A percentile compares a stretch with the other conserved stretches of the same genome.
These are phyloP conservation scores for Leptinotarsa haldemani DNA, from an alignment of 2,888 invertebrate genomes.

Conservation along the genomic window DNA sequence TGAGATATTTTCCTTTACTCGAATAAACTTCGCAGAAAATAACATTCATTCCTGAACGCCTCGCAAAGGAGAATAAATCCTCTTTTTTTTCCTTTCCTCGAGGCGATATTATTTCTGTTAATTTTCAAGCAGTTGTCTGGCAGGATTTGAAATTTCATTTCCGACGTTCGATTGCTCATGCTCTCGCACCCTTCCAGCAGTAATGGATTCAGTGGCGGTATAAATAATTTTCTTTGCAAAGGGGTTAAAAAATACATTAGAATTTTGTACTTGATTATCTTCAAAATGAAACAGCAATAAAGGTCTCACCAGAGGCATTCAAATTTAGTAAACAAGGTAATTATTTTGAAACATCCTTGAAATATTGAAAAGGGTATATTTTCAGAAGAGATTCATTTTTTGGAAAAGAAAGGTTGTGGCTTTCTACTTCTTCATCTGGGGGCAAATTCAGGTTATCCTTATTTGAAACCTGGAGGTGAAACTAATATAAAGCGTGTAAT, in stretches of 20 bases:
- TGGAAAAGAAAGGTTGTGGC: too few relatives aligned
- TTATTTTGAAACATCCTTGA: too few relatives aligned
- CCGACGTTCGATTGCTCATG: slow-evolving; percentile 44
- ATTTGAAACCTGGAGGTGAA: too few relatives aligned
- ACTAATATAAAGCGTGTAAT: too few relatives aligned
- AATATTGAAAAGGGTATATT: too few relatives aligned
- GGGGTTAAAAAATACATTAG: not conserved
- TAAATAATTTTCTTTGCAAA: not conserved
- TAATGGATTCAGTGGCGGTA: not conserved
- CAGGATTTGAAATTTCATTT: slow-evolving; percentile 49
- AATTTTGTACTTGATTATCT: too few relatives aligned
- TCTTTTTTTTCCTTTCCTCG: slow-evolving; percentile 30
- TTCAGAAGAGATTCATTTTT: too few relatives aligned
- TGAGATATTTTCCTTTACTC: not conserved
- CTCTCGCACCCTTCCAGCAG: not conserved
- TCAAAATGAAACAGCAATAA: too few relatives aligned
- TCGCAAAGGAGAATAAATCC: slow-evolving; percentile 27
- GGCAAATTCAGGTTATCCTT: too few relatives aligned
- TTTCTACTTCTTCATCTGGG: too few relatives aligned
- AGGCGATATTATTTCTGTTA: slow-evolving; percentile 51
- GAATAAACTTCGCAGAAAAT: slow-evolving; percentile 28
- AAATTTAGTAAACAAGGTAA: too few relatives aligned
- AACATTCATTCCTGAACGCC: slow-evolving; percentile 32
- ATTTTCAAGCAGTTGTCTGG: slow-evolving; percentile 47
- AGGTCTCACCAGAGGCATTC: too few relatives aligned